phyloP scores from a whole-genome alignment of 2,888 invertebrate species.

The Linyphia triangularis region DNA sequence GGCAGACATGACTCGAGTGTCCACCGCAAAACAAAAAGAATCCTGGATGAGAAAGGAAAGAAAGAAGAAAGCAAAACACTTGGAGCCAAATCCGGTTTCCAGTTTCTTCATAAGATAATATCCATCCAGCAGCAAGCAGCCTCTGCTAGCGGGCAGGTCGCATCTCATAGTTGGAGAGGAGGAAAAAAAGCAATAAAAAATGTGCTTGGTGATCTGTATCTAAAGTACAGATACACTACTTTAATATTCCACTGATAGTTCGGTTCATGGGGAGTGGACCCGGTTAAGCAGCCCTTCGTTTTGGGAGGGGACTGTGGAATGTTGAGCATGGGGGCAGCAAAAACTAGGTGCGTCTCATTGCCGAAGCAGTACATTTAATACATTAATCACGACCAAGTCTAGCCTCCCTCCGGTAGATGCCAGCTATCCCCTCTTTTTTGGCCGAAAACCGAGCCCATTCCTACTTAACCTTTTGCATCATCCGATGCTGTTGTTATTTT shows the following conservation, averaged over 20 bases:
- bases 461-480: conserved; percentile 64
- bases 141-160: conserved; percentile 50
- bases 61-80: not conserved
- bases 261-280: conserved; percentile 67
- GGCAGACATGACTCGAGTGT: conserved; percentile 14
- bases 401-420: conserved; percentile 62
- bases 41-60: conserved; percentile 14
- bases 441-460: conserved; percentile 60
- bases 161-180: conserved; percentile 45
- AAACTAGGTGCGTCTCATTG: conserved; percentile 74
- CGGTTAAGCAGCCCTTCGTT: conserved; percentile 72
- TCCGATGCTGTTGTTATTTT: conserved; percentile 31
- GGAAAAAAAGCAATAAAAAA: conserved; percentile 52
- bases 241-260: conserved; percentile 71
- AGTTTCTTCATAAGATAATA: conserved; percentile 68
- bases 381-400: conserved; percentile 73
- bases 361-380: conserved; percentile 70
- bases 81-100: conserved; percentile 63
- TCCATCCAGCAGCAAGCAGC: conserved; percentile 49
- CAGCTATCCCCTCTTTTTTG: conserved; percentile 48
- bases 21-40: conserved; percentile 47
- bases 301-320: conserved; percentile 71
- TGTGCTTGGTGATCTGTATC: conserved; percentile 71
- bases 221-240: conserved; percentile 64
- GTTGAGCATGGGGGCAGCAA: conserved; percentile 68